A percentile compares a stretch with the other conserved stretches of the same genome.
Conservation (phyloP, 2,113 vertebrate genomes). For the Artemisiospiza belli region DNA sequence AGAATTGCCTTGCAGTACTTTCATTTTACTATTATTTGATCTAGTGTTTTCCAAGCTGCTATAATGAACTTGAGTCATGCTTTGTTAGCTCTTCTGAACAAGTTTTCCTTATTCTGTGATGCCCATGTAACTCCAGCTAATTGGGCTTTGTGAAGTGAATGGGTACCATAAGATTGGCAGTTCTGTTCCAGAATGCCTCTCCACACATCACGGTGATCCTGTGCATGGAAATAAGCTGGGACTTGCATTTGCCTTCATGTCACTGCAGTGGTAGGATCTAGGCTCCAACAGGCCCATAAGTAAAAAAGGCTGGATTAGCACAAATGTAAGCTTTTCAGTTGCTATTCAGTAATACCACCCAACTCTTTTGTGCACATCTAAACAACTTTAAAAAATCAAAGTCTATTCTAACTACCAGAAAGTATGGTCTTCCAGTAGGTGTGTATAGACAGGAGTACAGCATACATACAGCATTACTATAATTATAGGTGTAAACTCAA, state of each 20-base stretch:
- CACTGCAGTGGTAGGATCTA: neutral
- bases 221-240: neutral
- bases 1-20: neutral
- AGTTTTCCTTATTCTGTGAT: neutral
- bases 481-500: neutral
- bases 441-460: neutral
- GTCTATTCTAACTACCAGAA: constrained; percentile 36
- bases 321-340: neutral
- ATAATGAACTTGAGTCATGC: neutral
- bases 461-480: neutral
- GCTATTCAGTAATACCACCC: neutral
- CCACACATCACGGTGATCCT: neutral
- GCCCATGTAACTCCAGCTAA: neutral
- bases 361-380: neutral
- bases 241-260: neutral
- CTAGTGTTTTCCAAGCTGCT: neutral
- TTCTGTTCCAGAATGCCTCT: neutral
- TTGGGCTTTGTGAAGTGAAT: neutral
- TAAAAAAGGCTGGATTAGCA: neutral
- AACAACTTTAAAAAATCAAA: constrained; percentile 45
- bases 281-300: neutral
- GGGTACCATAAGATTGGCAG: neutral
- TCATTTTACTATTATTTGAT: neutral
- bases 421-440: neutral
- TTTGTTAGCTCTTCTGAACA: neutral